These are phyloP conservation scores for Chiloscyllium plagiosum DNA, from an alignment of 2,113 vertebrate genomes.

Conservation along the genomic window DNA sequence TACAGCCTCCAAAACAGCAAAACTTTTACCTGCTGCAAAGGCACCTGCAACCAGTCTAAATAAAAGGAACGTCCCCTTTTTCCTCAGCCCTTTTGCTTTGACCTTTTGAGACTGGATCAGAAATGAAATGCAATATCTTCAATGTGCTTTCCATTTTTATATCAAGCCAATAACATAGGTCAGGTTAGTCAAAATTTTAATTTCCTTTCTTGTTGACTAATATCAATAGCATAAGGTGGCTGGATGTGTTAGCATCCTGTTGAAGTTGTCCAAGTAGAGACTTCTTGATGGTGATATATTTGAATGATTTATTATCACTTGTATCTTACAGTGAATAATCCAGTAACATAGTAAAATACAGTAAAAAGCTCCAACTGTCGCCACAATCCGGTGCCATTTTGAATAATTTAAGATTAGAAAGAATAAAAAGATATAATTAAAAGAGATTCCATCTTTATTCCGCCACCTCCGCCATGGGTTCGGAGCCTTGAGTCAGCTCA, in stretches of 20 bases:
- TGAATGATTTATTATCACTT: too few relatives aligned
- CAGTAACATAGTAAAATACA: too few relatives aligned
- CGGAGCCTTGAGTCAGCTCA: too few relatives aligned
- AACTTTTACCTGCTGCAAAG: neutral
- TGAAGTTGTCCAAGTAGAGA: neutral
- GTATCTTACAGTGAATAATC: too few relatives aligned
- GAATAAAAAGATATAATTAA: too few relatives aligned
- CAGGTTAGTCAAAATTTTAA: neutral
- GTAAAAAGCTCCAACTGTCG: too few relatives aligned
- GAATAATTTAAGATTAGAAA: too few relatives aligned
- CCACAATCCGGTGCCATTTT: too few relatives aligned
- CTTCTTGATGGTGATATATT: neutral
- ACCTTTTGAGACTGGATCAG: neutral
- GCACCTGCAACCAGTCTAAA: neutral
- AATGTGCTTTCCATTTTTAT: neutral
- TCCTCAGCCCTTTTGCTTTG: neutral
- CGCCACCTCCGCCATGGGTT: too few relatives aligned
- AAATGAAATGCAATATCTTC: neutral
- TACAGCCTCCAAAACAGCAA: neutral
- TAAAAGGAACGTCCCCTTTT: neutral
- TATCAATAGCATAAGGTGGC: neutral
- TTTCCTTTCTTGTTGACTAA: neutral
- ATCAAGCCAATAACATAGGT: neutral
- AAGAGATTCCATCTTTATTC: too few relatives aligned
- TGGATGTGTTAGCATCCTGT: neutral